Percentiles rank a stretch among this genome's conserved stretches.
Evolutionary conservation across 2,113 vertebrate species (phyloP).

Genomic region (Neotragus pygmaeus): DNA sequence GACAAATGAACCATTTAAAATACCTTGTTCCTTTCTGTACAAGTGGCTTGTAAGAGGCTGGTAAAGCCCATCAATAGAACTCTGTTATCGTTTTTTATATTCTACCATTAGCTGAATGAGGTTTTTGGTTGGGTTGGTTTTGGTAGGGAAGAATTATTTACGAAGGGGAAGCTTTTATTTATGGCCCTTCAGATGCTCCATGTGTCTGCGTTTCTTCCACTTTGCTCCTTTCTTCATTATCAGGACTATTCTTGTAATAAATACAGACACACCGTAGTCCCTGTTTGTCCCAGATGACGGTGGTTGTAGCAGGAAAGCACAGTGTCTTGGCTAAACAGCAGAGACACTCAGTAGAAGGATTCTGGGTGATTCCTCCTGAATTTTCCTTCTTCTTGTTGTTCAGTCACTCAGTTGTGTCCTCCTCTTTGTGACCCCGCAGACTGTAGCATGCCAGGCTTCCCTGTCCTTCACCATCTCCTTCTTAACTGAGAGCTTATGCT

Average conservation of each 20-base stretch:
- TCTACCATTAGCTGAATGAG: background rate
- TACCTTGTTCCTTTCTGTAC: background rate
- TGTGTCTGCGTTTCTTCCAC: background rate
- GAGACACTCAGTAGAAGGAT: background rate
- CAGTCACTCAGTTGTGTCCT: background rate
- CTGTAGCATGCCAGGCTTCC: background rate
- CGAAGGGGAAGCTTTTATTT: background rate
- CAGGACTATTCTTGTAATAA: background rate
- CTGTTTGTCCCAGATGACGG: background rate
- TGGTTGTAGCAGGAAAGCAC: background rate
- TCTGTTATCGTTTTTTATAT: background rate
- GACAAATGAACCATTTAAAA: background rate
- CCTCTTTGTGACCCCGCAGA: background rate
- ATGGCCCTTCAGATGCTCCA: background rate
- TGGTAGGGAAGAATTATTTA: background rate
- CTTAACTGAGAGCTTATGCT: background rate
- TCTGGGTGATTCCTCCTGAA: background rate
- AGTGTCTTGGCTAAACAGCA: background rate
- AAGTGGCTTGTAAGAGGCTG: background rate
- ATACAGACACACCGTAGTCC: too few species aligned
- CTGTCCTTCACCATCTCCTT: background rate
- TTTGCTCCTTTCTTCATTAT: background rate
- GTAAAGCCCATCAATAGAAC: background rate
- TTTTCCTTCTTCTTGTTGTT: background rate
- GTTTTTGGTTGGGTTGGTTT: background rate